Evolutionary conservation across 2,888 invertebrate species (phyloP).

Genomic region (Mimumesa dahlbomi): DNA sequence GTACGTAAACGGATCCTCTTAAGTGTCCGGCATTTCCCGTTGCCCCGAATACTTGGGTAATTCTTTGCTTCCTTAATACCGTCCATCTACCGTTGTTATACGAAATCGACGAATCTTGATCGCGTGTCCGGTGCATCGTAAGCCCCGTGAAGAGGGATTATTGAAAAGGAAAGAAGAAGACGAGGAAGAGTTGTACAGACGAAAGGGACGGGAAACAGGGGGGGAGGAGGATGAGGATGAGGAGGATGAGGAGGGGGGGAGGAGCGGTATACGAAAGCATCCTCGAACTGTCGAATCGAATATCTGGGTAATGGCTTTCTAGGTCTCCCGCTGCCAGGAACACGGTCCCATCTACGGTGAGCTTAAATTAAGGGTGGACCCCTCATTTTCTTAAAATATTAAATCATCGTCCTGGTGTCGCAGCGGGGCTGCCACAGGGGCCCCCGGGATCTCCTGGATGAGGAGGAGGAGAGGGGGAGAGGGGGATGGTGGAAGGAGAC

Average conservation of each 20-base stretch:
- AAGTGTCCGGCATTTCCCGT: constrained; percentile 1
- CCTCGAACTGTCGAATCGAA: constrained; percentile 73
- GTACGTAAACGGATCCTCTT: neutral
- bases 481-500: constrained; percentile 59
- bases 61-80: constrained; percentile 18
- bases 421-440: constrained; percentile 75
- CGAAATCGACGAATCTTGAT: constrained; percentile 55
- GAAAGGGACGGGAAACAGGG: constrained; percentile 1
- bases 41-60: neutral
- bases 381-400: constrained; percentile 79
- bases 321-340: constrained; percentile 75
- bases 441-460: too few relatives aligned
- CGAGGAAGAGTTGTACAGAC: neutral
- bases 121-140: constrained; percentile 54
- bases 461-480: too few relatives aligned
- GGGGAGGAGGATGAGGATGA: neutral
- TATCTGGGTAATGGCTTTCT: constrained; percentile 72
- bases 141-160: constrained; percentile 59
- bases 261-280: constrained; percentile 55
- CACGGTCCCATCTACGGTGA: constrained; percentile 68
- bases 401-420: constrained; percentile 79
- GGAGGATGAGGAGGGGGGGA: neutral
- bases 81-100: constrained; percentile 36
- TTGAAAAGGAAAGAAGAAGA: constrained; percentile 39
- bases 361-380: constrained; percentile 76